Base-by-base conservation (phyloP, 2,113 vertebrate species). In the Myrmecophaga tridactyla region DNA sequence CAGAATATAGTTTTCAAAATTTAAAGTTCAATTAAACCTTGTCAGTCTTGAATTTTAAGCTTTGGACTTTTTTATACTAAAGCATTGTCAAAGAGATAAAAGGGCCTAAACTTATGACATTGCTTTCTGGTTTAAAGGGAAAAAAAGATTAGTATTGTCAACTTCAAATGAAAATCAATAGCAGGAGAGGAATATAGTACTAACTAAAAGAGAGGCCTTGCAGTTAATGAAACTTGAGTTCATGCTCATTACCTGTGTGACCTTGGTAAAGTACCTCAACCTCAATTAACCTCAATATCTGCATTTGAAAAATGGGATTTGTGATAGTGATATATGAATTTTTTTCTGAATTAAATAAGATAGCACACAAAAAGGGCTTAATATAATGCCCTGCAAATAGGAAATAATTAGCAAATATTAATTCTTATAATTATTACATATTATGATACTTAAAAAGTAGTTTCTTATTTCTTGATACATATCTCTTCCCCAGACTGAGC, bases 81-180 rank as follows among this genome's bases (percentile, higher is more conserved):
- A 76, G 4, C 27, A 21, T 80, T 78, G 7, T 70, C 36, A 82
- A 75, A n/a, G 23, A 84, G 41, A 93, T 80, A 51, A 93, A 91
- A 93, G 9, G 78, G 36, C 15, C 48, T 31, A 46, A 6, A 72
- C 39, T 80, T 83, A n/a, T 48, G 65, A 43, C 29, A 75, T 77
- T 43, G 41, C 23, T 80, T 83, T 80, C 34, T 80, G 21, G 88
- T 86, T 65, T 76, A 97, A 86, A 90, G 56, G 67, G 18, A 31
- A 73, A 83, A 39, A 86, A 56, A 10, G 0, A 46, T 76, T 43
- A 81, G 7, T 56, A 73, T 86, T 89, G 2, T 76, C 4, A 90
- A 90, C 31, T 58, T 89, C 89, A 86, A 91, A 21, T 92, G 41
- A 84, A 92, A 92, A 91, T 90, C 25, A 87, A 4, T 82, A 58